phyloP scores from a whole-genome alignment of 2,113 vertebrate genomes.

The Campylomormyrus tamandua region DNA sequence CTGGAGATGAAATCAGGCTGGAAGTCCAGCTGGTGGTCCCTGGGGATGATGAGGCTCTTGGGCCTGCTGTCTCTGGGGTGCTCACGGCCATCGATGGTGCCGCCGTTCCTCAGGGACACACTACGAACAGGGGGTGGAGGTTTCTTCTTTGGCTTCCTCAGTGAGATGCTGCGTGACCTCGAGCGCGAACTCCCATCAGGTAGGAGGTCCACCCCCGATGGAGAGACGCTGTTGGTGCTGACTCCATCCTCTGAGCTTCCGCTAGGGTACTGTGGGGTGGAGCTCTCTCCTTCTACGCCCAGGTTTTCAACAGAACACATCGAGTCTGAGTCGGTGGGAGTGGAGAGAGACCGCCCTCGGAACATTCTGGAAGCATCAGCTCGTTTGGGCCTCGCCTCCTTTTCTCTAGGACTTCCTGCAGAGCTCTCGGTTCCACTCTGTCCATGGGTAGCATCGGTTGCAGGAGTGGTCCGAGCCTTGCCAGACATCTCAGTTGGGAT shows the following conservation, averaged over 20 bases:
- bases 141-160: constrained; percentile 78
- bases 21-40: constrained; percentile 34
- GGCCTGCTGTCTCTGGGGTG: constrained; percentile 61
- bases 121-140: constrained; percentile 72
- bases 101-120: constrained; percentile 68
- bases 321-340: constrained; percentile 53
- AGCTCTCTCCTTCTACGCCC: constrained; percentile 56
- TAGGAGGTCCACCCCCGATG: constrained; percentile 45
- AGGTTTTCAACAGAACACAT: constrained; percentile 49
- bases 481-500: constrained; percentile 13
- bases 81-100: not conserved
- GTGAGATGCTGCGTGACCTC: constrained; percentile 67
- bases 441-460: not conserved
- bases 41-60: constrained; percentile 64
- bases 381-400: constrained; percentile 20
- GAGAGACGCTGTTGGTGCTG: constrained; percentile 64
- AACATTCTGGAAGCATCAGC: constrained; percentile 39
- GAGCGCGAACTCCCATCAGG: constrained; percentile 55
- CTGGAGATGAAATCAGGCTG: constrained; percentile 49
- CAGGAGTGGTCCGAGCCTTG: not conserved
- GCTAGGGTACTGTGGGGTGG: constrained; percentile 63
- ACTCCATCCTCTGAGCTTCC: constrained; percentile 70
- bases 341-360: constrained; percentile 61
- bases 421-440: not conserved
- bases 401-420: not conserved